Percentiles rank a stretch among this genome's conserved stretches.
Evolutionary conservation across 2,797 vertebrate species (phyloP).

Genomic region (Halcyon badia): DNA sequence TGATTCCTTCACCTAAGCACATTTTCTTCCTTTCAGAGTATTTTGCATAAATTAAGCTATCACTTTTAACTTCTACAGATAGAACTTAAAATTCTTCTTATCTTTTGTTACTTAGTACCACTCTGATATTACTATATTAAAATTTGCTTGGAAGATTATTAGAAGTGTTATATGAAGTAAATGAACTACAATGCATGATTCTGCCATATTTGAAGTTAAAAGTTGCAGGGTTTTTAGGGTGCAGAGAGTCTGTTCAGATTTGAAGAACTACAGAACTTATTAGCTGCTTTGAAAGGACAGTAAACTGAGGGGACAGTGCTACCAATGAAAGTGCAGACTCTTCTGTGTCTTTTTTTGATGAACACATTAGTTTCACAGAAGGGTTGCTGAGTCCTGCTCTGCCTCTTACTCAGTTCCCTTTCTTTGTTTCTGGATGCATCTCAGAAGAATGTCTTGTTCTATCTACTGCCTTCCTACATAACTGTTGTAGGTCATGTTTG

Average conservation of each 20-base stretch:
- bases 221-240: background rate
- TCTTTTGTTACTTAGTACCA: background rate
- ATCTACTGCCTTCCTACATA: background rate
- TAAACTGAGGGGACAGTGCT: background rate
- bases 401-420: background rate
- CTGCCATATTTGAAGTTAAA: background rate
- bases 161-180: background rate
- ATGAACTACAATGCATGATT: background rate
- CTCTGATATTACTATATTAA: background rate
- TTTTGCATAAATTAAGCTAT: background rate
- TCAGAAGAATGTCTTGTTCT: background rate
- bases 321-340: background rate
- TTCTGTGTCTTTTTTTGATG: background rate
- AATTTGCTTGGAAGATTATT: background rate
- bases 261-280: background rate
- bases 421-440: background rate
- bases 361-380: background rate
- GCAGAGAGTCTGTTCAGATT: background rate
- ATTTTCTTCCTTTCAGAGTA: background rate
- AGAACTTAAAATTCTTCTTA: background rate
- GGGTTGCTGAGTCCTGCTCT: background rate
- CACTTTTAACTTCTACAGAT: background rate
- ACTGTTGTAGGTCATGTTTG: background rate
- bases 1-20: conserved; percentile 13
- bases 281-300: background rate